Evolutionary conservation across 2,113 vertebrate species (phyloP).

Genomic region (Dolichotis patagonum): DNA sequence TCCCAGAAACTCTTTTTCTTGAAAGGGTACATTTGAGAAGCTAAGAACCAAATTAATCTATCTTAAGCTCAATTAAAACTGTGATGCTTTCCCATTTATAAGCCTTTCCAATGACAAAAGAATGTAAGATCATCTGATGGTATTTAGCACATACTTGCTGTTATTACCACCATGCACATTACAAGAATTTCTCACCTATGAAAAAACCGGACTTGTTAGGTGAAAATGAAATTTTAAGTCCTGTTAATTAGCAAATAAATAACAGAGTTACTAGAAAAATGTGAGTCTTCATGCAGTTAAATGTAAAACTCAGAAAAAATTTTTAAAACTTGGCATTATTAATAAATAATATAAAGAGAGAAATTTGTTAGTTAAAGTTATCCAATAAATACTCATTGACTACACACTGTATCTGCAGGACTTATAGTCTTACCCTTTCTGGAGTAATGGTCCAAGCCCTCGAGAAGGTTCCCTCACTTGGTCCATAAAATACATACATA

Average conservation of each 20-base stretch:
- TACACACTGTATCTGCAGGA: constrained; percentile 1
- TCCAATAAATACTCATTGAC: background rate
- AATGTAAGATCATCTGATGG: background rate
- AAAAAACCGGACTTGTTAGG: constrained; percentile 77
- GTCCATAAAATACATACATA: constrained; percentile 64
- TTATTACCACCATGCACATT: constrained; percentile 48
- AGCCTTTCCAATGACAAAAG: constrained; percentile 59
- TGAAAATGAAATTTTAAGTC: constrained; percentile 85
- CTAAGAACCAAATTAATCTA: constrained; percentile 10
- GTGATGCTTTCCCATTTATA: constrained; percentile 64
- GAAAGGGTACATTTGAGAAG: constrained; percentile 41
- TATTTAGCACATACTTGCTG: constrained; percentile 80
- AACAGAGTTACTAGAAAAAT: constrained; percentile 8
- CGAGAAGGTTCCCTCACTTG: constrained; percentile 48
- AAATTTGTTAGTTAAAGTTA: constrained; percentile 55
- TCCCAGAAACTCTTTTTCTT: background rate
- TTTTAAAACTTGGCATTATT: constrained; percentile 47
- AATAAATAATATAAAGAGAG: constrained; percentile 2
- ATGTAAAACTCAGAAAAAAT: constrained; percentile 26
- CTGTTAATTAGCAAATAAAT: constrained; percentile 38
- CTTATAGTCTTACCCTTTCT: constrained; percentile 56
- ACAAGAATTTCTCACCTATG: constrained; percentile 85
- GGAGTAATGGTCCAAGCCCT: constrained; percentile 55
- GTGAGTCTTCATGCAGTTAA: constrained; percentile 46
- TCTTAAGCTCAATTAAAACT: constrained; percentile 49